These are phyloP conservation scores for Ariolimax columbianus DNA, from an alignment of 2,888 invertebrate species.

Conservation along the genomic window DNA sequence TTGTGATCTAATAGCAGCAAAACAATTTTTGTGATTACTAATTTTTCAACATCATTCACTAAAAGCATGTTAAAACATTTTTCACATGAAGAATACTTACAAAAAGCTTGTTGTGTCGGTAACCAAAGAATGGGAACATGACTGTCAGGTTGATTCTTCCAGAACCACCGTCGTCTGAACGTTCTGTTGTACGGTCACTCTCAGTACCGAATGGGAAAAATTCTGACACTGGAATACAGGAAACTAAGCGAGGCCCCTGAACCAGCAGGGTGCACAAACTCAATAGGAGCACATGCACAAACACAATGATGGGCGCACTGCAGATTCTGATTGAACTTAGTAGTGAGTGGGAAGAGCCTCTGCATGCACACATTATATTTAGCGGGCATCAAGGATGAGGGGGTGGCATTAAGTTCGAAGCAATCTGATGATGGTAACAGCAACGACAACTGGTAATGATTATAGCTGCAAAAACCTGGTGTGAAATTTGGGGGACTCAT, in stretches of 20 bases:
- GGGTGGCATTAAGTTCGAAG: slow-evolving; percentile 29
- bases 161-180: slow-evolving; percentile 61
- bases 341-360: slow-evolving; percentile 40
- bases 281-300: slow-evolving; percentile 49
- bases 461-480: slow-evolving; percentile 43
- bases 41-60: too few species aligned
- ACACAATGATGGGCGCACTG: slow-evolving; percentile 37
- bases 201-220: slow-evolving; percentile 57
- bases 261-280: slow-evolving; percentile 46
- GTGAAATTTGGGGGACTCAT: slow-evolving; percentile 42
- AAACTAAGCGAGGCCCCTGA: slow-evolving; percentile 34
- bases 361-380: slow-evolving; percentile 52
- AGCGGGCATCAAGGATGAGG: slow-evolving; percentile 42
- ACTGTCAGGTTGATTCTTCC: slow-evolving; percentile 55
- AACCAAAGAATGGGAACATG: slow-evolving; percentile 59
- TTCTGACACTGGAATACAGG: slow-evolving; percentile 46
- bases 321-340: slow-evolving; percentile 32
- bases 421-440: slow-evolving; percentile 32
- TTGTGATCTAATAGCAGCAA: background rate
- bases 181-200: slow-evolving; percentile 54
- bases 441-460: slow-evolving; percentile 24
- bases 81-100: slow-evolving; percentile 55
- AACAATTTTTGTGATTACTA: background rate
- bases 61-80: background rate
- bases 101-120: slow-evolving; percentile 57